Evolutionary conservation across 2,888 invertebrate genomes (phyloP).

Genomic region (Glaucopsyche alexis): DNA sequence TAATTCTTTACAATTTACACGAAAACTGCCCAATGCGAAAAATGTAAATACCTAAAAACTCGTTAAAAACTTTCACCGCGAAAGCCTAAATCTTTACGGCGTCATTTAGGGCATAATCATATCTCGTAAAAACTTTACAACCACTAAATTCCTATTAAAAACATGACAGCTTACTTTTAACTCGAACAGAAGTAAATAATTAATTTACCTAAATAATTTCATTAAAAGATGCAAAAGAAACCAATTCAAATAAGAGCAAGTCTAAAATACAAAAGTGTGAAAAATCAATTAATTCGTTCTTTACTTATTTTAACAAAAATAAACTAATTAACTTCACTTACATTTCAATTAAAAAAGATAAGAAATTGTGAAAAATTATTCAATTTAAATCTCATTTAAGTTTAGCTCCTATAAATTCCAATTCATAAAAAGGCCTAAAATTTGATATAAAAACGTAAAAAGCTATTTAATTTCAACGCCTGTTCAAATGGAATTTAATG

Average conservation of each 20-base stretch:
- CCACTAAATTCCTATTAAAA: constrained; percentile 5
- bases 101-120: constrained; percentile 1
- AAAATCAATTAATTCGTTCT: too few species aligned
- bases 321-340: too few species aligned
- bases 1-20: not conserved
- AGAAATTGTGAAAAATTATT: too few species aligned
- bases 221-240: not conserved
- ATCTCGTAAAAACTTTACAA: not conserved
- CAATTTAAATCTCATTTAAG: too few species aligned
- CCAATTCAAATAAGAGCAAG: not conserved
- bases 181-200: not conserved
- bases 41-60: not conserved
- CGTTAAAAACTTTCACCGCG: not conserved
- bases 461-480: not conserved
- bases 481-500: too few species aligned
- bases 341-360: too few species aligned
- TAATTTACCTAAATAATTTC: not conserved
- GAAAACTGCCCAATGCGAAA: not conserved
- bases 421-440: not conserved
- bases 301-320: too few species aligned
- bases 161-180: not conserved
- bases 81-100: constrained; percentile 8
- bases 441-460: not conserved
- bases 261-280: too few species aligned
- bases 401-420: too few species aligned